Conservation (phyloP, 1,140 invertebrate genomes). For the Cheumatopsyche charites region DNA sequence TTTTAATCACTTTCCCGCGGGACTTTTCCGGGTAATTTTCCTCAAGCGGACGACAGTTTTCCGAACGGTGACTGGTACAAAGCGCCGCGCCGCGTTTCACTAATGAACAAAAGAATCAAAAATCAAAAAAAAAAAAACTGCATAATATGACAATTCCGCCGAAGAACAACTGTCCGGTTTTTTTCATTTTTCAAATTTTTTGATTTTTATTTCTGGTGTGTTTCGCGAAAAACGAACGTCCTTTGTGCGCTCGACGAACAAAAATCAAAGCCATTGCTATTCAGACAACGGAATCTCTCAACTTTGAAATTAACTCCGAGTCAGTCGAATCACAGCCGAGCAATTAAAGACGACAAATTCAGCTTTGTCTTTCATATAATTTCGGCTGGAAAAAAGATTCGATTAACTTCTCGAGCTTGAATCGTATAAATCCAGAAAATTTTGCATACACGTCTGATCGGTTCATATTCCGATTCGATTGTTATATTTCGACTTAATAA, state of each 20-base stretch:
- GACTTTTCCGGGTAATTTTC: constrained; percentile 20
- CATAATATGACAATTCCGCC: constrained; percentile 41
- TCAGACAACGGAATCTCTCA: neutral
- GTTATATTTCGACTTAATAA: too few species aligned
- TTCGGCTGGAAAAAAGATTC: too few species aligned
- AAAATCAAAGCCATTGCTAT: constrained; percentile 17
- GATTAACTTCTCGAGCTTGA: too few species aligned
- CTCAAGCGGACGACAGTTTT: constrained; percentile 14
- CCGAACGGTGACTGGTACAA: constrained; percentile 38
- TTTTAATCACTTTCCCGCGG: constrained; percentile 7
- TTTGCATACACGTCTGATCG: too few species aligned
- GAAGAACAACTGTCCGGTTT: constrained; percentile 1
- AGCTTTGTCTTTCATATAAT: too few species aligned
- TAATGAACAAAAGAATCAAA: constrained; percentile 46
- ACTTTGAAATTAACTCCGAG: constrained; percentile 7
- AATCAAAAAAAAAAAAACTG: constrained; percentile 43
- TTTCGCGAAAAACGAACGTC: neutral
- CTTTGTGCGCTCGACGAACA: neutral
- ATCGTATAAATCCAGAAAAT: too few species aligned
- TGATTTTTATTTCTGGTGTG: neutral
- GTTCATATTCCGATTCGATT: too few species aligned
- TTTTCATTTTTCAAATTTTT: neutral
- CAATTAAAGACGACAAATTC: constrained; percentile 12
- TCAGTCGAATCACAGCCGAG: neutral
- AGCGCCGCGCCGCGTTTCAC: constrained; percentile 30